Percentiles rank a stretch among this genome's conserved stretches.
These are phyloP conservation scores for Aphidius ervi DNA, from an alignment of 1,140 invertebrate species.

Conservation along the genomic window DNA sequence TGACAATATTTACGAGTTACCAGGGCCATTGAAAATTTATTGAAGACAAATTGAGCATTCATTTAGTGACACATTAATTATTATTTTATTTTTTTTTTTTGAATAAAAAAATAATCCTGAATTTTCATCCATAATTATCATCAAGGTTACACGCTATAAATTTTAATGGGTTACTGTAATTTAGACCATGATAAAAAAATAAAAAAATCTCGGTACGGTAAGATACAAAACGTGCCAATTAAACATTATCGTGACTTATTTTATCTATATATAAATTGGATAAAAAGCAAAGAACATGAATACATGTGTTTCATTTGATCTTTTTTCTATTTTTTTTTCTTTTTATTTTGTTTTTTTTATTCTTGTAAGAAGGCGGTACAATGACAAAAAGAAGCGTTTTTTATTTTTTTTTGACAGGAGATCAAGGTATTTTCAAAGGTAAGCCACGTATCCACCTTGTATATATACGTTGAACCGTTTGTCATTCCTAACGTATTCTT, in stretches of 20 bases:
- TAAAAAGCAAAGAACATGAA: background rate
- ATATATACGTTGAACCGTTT: conserved; percentile 12
- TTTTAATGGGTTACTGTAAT: no score
- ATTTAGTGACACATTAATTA: background rate
- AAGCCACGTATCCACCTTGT: conserved; percentile 16
- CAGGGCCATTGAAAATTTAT: conserved; percentile 14
- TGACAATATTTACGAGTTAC: conserved; percentile 10
- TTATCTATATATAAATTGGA: background rate
- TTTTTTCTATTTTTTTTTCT: conserved; percentile 1
- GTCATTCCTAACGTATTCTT: conserved; percentile 16
- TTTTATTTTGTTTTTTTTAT: no score
- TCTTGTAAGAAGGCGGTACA: conserved; percentile 1
- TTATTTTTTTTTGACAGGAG: conserved; percentile 5
- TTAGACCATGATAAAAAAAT: no score
- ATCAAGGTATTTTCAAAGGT: conserved; percentile 19
- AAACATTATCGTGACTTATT: no score
- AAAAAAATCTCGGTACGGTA: no score
- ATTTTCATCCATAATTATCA: no score
- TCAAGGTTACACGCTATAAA: no score
- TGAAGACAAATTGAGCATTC: background rate
- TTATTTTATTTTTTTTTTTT: no score
- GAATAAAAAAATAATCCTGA: no score
- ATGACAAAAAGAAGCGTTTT: conserved; percentile 9
- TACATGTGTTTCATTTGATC: background rate
- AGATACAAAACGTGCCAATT: no score